Evolutionary conservation across 2,888 invertebrate genomes (phyloP).

Genomic region (Drosophila ezoana): DNA sequence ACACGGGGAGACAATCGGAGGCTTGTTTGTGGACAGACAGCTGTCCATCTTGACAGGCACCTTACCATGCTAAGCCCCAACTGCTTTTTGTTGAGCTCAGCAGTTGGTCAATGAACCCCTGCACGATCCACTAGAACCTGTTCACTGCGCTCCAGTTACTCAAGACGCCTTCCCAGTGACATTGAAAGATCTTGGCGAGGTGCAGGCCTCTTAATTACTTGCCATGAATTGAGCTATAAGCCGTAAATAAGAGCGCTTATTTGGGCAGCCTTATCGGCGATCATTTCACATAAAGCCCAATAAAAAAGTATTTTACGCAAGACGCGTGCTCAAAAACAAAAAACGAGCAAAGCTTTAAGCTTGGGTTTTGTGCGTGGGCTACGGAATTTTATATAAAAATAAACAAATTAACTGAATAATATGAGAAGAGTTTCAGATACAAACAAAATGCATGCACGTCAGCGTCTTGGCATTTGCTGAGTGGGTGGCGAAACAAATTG

Average conservation of each 20-base stretch:
- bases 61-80: constrained; percentile 14
- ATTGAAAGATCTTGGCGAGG: constrained; percentile 19
- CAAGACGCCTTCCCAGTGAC: constrained; percentile 13
- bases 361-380: constrained; percentile 39
- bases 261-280: constrained; percentile 27
- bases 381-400: constrained; percentile 15
- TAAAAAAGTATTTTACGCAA: constrained; percentile 5
- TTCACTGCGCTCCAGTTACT: constrained; percentile 19
- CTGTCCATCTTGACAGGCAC: constrained; percentile 27
- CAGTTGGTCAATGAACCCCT: constrained; percentile 29
- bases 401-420: constrained; percentile 2
- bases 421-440: constrained; percentile 27
- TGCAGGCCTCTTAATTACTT: constrained; percentile 14
- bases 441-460: constrained; percentile 34
- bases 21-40: constrained; percentile 18
- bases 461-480: constrained; percentile 58
- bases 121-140: constrained; percentile 5
- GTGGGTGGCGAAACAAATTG: constrained; percentile 55
- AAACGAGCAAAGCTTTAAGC: constrained; percentile 21
- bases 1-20: background rate
- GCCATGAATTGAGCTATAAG: constrained; percentile 26
- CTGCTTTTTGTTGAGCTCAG: constrained; percentile 18
- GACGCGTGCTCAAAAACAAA: constrained; percentile 35
- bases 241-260: constrained; percentile 26
- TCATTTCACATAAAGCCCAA: constrained; percentile 19